Evolutionary conservation across 2,888 invertebrate genomes (phyloP).

Genomic region (Drosophila algonquin): DNA sequence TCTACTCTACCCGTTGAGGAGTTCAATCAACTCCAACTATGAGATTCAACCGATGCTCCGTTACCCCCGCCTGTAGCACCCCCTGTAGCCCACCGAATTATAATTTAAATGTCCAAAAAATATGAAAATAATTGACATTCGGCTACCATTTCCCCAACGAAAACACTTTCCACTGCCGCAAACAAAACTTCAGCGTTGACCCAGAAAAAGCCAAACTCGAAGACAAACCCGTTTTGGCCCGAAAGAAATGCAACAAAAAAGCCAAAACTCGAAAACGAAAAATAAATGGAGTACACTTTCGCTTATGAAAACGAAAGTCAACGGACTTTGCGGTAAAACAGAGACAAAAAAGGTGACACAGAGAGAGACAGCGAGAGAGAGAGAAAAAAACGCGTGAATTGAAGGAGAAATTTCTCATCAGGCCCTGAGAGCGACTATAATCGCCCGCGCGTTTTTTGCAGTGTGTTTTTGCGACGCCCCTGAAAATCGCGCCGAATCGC

Average conservation of each 20-base stretch:
- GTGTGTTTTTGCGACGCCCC: slow-evolving; percentile 58
- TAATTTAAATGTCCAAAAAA: slow-evolving; percentile 64
- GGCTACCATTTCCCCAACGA: slow-evolving; percentile 52
- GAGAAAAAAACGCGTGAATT: slow-evolving; percentile 55
- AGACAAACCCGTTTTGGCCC: slow-evolving; percentile 64
- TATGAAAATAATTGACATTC: slow-evolving; percentile 65
- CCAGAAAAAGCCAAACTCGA: slow-evolving; percentile 52
- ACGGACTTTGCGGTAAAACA: slow-evolving; percentile 73
- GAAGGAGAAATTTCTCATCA: slow-evolving; percentile 71
- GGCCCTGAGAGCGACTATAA: slow-evolving; percentile 54
- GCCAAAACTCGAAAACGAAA: slow-evolving; percentile 56
- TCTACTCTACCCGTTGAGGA: slow-evolving; percentile 29
- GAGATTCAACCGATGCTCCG: neutral
- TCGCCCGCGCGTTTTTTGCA: slow-evolving; percentile 43
- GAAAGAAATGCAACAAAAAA: slow-evolving; percentile 76
- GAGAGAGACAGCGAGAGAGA: slow-evolving; percentile 12
- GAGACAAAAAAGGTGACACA: slow-evolving; percentile 13
- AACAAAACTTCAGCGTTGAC: slow-evolving; percentile 64
- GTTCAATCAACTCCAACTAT: slow-evolving; percentile 64
- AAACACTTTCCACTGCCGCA: slow-evolving; percentile 63
- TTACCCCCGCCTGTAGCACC: neutral
- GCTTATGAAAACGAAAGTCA: slow-evolving; percentile 84
- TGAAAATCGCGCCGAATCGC: slow-evolving; percentile 60
- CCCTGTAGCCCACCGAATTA: slow-evolving; percentile 39
- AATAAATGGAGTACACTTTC: slow-evolving; percentile 82